These are phyloP conservation scores for Teleiodes luculella DNA, from an alignment of 2,888 invertebrate genomes.

Conservation along the genomic window DNA sequence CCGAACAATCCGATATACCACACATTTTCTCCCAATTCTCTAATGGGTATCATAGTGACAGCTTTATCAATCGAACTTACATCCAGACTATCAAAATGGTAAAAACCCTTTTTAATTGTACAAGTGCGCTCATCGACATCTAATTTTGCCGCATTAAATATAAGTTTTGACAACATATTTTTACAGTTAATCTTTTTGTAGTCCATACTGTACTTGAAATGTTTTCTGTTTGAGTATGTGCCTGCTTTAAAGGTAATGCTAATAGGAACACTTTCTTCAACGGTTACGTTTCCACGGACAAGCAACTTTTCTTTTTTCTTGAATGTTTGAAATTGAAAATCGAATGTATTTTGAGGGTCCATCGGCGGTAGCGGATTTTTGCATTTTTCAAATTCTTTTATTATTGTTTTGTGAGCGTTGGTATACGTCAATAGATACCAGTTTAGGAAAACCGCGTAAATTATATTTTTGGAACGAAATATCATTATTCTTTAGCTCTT, in stretches of 20 bases:
- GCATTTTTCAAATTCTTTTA: not conserved
- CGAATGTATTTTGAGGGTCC: not conserved
- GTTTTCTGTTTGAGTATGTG: constrained; percentile 19
- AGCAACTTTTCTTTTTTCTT: constrained; percentile 28
- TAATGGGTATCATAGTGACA: not conserved
- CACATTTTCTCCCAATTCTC: not conserved
- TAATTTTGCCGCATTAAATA: not conserved
- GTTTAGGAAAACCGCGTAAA: not conserved
- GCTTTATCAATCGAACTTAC: not conserved
- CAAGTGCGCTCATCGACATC: not conserved
- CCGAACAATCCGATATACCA: not conserved
- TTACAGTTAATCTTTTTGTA: not conserved
- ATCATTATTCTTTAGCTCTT: no score
- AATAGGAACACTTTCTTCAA: constrained; percentile 32
- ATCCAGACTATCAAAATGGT: not conserved
- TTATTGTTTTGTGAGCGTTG: not conserved
- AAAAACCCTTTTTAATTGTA: not conserved
- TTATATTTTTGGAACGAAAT: not conserved
- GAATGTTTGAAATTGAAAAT: constrained; percentile 11
- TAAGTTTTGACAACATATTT: not conserved
- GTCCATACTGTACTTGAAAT: not conserved
- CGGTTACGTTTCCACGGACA: constrained; percentile 32
- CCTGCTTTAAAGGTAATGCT: constrained; percentile 32
- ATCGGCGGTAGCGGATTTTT: not conserved
- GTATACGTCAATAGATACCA: not conserved